Percentiles rank a stretch among this genome's conserved stretches.
Conservation (phyloP, 2,113 vertebrate species). For the Saimiri boliviensis region DNA sequence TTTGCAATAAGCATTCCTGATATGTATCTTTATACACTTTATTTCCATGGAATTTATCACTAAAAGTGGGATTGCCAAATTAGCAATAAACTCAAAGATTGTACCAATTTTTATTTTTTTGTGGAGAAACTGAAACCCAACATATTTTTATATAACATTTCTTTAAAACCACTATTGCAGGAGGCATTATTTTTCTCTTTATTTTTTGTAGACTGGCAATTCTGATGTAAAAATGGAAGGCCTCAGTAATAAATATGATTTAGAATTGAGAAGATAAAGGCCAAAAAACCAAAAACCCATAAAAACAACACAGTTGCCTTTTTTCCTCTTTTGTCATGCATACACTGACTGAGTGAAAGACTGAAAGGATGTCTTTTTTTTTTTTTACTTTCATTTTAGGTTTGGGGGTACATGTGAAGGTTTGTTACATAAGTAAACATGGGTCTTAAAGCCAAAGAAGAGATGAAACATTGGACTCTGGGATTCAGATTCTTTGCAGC, state of each 20-base stretch:
- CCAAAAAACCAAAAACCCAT: not conserved
- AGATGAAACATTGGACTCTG: not conserved
- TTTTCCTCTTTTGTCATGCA: not conserved
- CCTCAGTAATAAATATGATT: not conserved
- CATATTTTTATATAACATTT: not conserved
- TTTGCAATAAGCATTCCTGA: not conserved
- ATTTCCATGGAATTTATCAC: not conserved
- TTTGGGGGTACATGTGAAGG: no score
- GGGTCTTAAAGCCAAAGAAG: not conserved
- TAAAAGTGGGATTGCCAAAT: not conserved
- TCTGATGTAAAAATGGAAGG: slow-evolving; percentile 11
- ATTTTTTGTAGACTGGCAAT: not conserved
- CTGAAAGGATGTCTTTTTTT: not conserved
- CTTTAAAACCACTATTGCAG: not conserved
- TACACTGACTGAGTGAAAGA: not conserved
- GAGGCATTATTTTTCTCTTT: not conserved
- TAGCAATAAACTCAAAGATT: not conserved
- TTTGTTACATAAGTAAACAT: no score
- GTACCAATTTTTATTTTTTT: not conserved
- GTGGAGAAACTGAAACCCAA: not conserved
- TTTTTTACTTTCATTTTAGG: no score
- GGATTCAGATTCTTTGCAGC: not conserved
- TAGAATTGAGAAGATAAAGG: not conserved
- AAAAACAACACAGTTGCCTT: not conserved
- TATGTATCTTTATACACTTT: not conserved